Base-by-base conservation (phyloP, 2,797 vertebrate species). In the Dryobates pubescens region DNA sequence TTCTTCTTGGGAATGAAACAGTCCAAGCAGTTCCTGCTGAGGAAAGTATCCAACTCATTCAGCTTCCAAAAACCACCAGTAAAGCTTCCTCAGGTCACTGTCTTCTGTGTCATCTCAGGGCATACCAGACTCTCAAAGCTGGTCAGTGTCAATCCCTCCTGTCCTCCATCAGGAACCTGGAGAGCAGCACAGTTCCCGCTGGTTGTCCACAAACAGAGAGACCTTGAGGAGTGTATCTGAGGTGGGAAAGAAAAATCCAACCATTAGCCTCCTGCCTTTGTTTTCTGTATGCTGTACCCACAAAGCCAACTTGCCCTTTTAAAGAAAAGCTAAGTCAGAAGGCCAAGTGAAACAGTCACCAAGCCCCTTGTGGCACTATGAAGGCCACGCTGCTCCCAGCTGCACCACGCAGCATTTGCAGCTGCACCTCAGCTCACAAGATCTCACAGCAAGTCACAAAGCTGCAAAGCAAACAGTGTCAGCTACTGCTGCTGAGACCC, bases 131-230 rank as follows among this genome's bases (percentile, higher is more conserved):
- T 23, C 26, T n/a, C 2, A 0, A 30, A 34, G 29, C 13, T 56
- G 34, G 38, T 53, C 17, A 36, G 19, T 0, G 4, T 18, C 43
- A 13, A 61, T 10, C 57, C 81, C 57, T 77, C 24, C 47, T 57
- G 72, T 3, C 29, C 20, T 38, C 34, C 27, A 30, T 72, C 65
- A 58, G 61, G 78, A 73, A 38, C 70, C 64, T 70, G 75, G 23
- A 13, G 23, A 72, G 77, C 82, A 74, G 51, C 17, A 56, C 49
- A 56, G n/a, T 75, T 91, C 86, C 11, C 13, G 72, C 19, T 88
- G 63, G 47, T 97, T 96, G 59, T 97, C 97, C 92, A 98, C 69
- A 41, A 98, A 98, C 89, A 98, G 96, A 5, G 96, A 94, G 41
- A 97, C 91, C 68, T 89, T 97, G 77, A 98, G 51, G 9, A 98